Base-by-base conservation (phyloP, 2,113 vertebrate species). In the Hippocampus abdominalis region DNA sequence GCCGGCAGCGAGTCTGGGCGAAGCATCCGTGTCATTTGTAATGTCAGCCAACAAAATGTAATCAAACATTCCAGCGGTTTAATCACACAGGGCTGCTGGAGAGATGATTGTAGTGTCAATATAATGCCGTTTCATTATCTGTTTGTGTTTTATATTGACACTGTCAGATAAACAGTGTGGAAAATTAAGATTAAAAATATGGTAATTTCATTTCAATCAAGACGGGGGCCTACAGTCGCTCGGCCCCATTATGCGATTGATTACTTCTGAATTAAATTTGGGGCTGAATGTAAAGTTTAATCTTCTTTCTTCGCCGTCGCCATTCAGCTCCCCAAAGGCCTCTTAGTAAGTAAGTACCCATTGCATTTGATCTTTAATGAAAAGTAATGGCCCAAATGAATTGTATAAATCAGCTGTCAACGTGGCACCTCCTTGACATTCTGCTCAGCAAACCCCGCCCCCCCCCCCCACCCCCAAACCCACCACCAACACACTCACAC, bases 151-250 rank as follows among this genome's bases (percentile, higher is more conserved):
- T 99, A 99, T 99, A 99, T 99, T 98, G 97, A 99, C 97, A 99
- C 96, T 98, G 97, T 99, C 97, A 98, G 97, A 98, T 98, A 98
- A 99, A 99, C 97, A 99, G 97, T 98, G 97, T 98, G 97, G 96
- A 99, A 98, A 98, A 99, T 99, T 99, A 99, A 99, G 97, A 99
- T 99, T 99, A 99, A 99, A 99, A 99, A 99, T 99, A 99, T 99
- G 97, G 97, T 99, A 99, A 99, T 99, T 99, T 96, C 96, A 96
- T 98, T 99, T 99, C 97, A 99, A 99, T 99, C 97, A 98, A 32
- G 57, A 15, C 95, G 95, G 88, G 88, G 92, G 93, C 95, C 97
- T 96, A 97, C 97, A 98, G 97, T 98, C 95, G 96, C 97, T 94
- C 57, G 57, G 94, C 95, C 95, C 97, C 97, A 99, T 99, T 99